Evolutionary conservation across 2,888 invertebrate genomes (phyloP), one percentile per base, ranked within the genome.

Genomic region (Ophioninae sp.): DNA sequence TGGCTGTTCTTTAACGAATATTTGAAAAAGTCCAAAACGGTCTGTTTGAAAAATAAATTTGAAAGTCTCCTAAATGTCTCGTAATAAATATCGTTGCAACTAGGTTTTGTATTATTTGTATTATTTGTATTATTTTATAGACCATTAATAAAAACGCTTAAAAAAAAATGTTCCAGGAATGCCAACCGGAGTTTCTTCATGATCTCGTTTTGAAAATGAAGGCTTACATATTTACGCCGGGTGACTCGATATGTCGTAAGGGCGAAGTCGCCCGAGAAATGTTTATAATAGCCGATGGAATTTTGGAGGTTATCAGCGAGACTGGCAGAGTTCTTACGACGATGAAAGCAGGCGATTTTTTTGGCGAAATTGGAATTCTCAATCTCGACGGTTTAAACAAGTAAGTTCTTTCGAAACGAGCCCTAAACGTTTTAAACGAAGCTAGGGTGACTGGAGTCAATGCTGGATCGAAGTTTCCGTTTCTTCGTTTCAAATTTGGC

Each of bases 251-350:
- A 91, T 99, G 99, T 92, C 95, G 99, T 59, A 98, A 98, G 94
- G 99, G 98, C 89, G 96, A 98, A 93, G 97, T 98, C 23, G 99
- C 99, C 0, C 94, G 99, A 85, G 99, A 99, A 93, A 99, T 99
- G 99, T 99, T 99, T 92, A 99, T 99, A 89, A 99, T 99, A 91
- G 99, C 99, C 6, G 99, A 99, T 92, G 99, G 99, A 9, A 98
- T 99, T 89, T 94, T 99, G 79, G 98, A 99, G 93, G 98, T 99
- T 17, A 96, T 98, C 92, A 99, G 98, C 90, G 99, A 99, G 91
- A 96, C 96, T 10, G 98, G 98, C 0, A 95, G 97, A 89, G 98
- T 99, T 3, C 94, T 99, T 61, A 98, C 98, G 0, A 97, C 98
- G 39, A 98, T 99, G 98, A 98, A 97, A 91, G 98, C 99, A 1